A percentile compares a stretch with the other conserved stretches of the same genome.
Evolutionary conservation across 1,140 invertebrate species (phyloP).

Genomic region (Tribolium castaneum): DNA sequence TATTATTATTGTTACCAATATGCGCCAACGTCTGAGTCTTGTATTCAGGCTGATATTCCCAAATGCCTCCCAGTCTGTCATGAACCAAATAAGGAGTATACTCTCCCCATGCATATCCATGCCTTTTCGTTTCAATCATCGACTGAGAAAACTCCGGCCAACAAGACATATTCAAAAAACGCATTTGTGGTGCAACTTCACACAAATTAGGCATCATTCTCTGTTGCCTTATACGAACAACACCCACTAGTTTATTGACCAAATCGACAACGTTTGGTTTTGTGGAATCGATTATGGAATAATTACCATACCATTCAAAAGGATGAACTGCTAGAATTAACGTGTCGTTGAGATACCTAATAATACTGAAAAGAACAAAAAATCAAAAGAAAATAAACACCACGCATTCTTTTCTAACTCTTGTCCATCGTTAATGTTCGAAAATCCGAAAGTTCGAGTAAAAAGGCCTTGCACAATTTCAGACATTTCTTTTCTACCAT

Average conservation of each 20-base stretch:
- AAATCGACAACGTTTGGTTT: constrained; percentile 50
- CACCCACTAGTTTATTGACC: constrained; percentile 51
- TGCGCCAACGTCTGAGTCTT: constrained; percentile 38
- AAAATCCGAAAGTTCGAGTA: not conserved
- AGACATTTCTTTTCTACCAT: constrained; percentile 43
- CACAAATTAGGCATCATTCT: constrained; percentile 14
- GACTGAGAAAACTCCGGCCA: not conserved
- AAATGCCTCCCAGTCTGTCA: constrained; percentile 1
- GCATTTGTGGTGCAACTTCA: not conserved
- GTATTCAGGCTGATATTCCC: constrained; percentile 40
- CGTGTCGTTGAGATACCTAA: constrained; percentile 43
- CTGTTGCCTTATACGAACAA: constrained; percentile 51
- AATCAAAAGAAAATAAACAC: not conserved
- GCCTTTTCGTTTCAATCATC: not conserved
- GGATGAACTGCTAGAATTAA: constrained; percentile 50
- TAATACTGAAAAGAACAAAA: constrained; percentile 45
- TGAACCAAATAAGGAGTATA: not conserved
- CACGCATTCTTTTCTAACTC: not conserved
- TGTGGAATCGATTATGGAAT: constrained; percentile 18
- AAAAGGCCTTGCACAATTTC: constrained; percentile 36
- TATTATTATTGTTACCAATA: no score
- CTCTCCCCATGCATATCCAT: not conserved
- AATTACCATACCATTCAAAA: constrained; percentile 49
- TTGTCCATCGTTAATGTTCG: constrained; percentile 36
- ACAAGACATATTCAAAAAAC: not conserved